Evolutionary conservation across 2,113 vertebrate genomes (phyloP).

Genomic region (Clarias batrachus): DNA sequence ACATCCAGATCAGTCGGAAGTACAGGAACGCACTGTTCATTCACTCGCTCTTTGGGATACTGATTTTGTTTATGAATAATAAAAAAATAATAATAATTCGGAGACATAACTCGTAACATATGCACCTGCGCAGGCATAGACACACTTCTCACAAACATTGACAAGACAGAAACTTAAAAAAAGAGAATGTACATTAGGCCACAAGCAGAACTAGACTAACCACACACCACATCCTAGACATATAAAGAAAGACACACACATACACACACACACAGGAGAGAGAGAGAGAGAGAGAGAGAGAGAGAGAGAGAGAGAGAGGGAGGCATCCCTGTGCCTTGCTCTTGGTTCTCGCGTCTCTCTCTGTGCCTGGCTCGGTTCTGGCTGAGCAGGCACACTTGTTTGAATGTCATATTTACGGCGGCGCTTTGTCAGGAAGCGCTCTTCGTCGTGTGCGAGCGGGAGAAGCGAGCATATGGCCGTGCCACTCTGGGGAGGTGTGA

Average conservation of each 20-base stretch:
- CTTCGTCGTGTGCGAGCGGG: conserved; percentile 95
- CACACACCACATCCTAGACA: background rate
- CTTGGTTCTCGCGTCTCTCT: background rate
- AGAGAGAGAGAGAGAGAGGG: background rate
- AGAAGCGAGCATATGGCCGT: conserved; percentile 99
- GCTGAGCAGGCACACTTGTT: conserved; percentile 99
- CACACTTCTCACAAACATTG: conserved; percentile 14
- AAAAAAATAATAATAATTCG: background rate
- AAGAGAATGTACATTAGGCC: conserved; percentile 51
- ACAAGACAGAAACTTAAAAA: conserved; percentile 13
- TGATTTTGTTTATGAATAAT: background rate
- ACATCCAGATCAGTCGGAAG: conserved; percentile 75
- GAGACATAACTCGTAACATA: background rate
- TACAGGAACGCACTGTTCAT: conserved; percentile 63
- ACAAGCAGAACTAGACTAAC: background rate
- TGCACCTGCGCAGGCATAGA: conserved; percentile 6
- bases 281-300: background rate
- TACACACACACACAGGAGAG: conserved; percentile 15
- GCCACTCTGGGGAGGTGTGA: conserved; percentile 95
- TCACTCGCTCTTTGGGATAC: background rate
- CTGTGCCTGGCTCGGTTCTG: conserved; percentile 82
- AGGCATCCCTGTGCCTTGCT: background rate
- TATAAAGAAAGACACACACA: background rate
- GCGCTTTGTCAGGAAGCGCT: conserved; percentile 99
- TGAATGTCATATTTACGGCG: conserved; percentile 99